Base-by-base conservation (phyloP, 2,113 vertebrate species). In the Pteruthius melanotis region DNA sequence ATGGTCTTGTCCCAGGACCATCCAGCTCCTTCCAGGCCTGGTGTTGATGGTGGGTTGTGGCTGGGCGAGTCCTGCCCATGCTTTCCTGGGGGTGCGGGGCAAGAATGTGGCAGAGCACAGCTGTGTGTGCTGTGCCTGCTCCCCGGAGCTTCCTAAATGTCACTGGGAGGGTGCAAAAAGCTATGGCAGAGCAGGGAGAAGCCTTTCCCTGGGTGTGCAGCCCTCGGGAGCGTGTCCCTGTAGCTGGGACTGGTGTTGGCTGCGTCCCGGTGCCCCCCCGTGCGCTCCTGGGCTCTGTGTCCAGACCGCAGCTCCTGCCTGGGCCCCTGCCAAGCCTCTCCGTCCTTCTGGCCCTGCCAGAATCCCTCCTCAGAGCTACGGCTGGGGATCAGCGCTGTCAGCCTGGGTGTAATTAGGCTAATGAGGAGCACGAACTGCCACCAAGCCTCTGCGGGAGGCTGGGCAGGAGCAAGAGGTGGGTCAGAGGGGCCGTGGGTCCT, bases 271-370 rank as follows among this genome's bases (percentile, higher is more conserved):
- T 86, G 86, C 82, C 79, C 78, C 86, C 52, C 66, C 11, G 11
- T 37, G 15, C 1, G 2, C 80, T 94, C 87, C 83, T 61, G 94
- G 83, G 89, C 89, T 96, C 76, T 0, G 21, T 0, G 54, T 92
- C 91, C 91, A 95, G 89, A 90, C 95, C 81, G 69, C 96, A 81
- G 91, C 89, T 40, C 98, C 98, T 28, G 97, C 98, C 39, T 98
- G 98, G 23, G 56, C 66, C 6, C 87, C 95, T 63, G 92, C 97
- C 61, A 97, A 97, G 94, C 95, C 35, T 5, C 86, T 89, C 84
- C 90, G 97, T 92, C 98, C 98, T 16, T 98, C 98, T 7, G 97
- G 98, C 13, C 97, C 97, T 31, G 97, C 97, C 87, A 97, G 98
- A 98, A n/a, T 98, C 98, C 14, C 98, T 98, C 8, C 97, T 97